Base-by-base conservation (phyloP, 2,888 invertebrate species). In the Mamestra brassicae region DNA sequence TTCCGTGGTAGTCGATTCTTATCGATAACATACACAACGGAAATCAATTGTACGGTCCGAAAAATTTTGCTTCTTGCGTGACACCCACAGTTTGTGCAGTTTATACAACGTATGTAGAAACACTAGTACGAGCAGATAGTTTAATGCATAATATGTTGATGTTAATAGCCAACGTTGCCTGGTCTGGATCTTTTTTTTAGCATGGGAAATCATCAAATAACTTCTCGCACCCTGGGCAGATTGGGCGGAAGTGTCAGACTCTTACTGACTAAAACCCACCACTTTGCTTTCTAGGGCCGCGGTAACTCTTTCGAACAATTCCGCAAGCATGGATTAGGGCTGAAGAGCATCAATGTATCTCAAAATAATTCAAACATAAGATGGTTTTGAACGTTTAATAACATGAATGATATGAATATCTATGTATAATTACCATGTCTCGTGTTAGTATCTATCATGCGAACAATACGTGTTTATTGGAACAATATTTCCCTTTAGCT, bases 31-130 rank as follows among this genome's bases (percentile, higher is more conserved):
- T 65, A 73, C 63, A 64, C 71, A 67, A 63, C 73, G 85, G 83
- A 85, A 86, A 83, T 77, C 74, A 63, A 80, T 81, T 77, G 70
- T 66, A 68, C 8, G 47, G 58, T 65, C 17, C 36, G 63, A 77
- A 70, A 76, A 62, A 74, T 85, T 88, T 83, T 81, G 82, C 83
- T 75, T 65, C 50, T 77, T 80, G 66, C 65, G 57, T 74, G 71
- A 68, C 26, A 54, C 47, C n/a, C 34, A 17, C 57, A 45, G 26
- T 65, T 45, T 17, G n/a, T 58, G 36, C 26, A 75, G 58, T 69
- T 73, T 62, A 62, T 57, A 76, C 72, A 42, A 11, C 47, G 69
- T 61, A 54, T 69, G 77, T 71, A 61, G 61, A 52, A 52, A n/a
- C 17, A 60, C 11, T 13, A 11, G 47, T 45, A 65, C 11, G 10